These are phyloP conservation scores for Lasioglossum zephyrum DNA, from an alignment of 2,888 invertebrate genomes.

Conservation along the genomic window DNA sequence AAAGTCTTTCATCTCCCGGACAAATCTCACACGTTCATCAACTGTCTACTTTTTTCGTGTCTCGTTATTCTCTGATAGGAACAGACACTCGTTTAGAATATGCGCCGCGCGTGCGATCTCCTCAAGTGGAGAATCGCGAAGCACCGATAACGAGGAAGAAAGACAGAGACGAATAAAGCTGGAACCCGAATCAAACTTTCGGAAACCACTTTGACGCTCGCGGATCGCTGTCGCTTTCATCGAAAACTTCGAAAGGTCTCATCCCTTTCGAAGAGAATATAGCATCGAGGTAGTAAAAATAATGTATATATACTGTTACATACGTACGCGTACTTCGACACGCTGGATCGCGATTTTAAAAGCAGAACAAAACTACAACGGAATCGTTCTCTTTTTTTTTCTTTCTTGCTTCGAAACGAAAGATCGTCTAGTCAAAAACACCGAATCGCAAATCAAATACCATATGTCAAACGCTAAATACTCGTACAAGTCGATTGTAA, in stretches of 20 bases:
- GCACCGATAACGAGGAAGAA: slow-evolving; percentile 14
- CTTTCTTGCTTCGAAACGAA: slow-evolving; percentile 15
- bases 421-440: slow-evolving; percentile 38
- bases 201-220: not conserved
- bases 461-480: slow-evolving; percentile 33
- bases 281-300: slow-evolving; percentile 43
- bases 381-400: slow-evolving; percentile 21
- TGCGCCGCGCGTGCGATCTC: slow-evolving; percentile 3
- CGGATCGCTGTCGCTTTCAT: not conserved
- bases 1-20: slow-evolving; percentile 54
- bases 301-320: slow-evolving; percentile 19
- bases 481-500: slow-evolving; percentile 26
- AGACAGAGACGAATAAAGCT: not conserved
- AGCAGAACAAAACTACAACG: slow-evolving; percentile 19
- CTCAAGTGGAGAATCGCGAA: slow-evolving; percentile 3
- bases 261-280: slow-evolving; percentile 19
- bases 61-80: not conserved
- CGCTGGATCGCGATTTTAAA: slow-evolving; percentile 28
- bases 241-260: slow-evolving; percentile 14
- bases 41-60: slow-evolving; percentile 1
- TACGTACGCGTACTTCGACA: slow-evolving; percentile 28
- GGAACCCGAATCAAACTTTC: not conserved
- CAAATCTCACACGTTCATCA: slow-evolving; percentile 26
- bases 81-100: slow-evolving; percentile 12
- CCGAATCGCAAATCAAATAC: slow-evolving; percentile 46